These are phyloP conservation scores for Tetranychus truncatus DNA, from an alignment of 2,888 invertebrate genomes.

Conservation along the genomic window DNA sequence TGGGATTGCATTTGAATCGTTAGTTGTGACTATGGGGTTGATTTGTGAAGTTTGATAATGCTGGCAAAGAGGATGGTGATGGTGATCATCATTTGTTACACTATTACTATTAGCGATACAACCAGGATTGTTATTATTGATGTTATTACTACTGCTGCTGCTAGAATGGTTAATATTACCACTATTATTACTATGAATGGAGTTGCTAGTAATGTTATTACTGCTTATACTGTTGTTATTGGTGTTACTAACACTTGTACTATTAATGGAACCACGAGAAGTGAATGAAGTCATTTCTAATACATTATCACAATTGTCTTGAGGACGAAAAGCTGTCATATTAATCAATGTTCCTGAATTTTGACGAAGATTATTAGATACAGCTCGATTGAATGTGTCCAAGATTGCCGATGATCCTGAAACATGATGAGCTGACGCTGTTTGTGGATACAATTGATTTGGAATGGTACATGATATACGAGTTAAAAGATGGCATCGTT, in stretches of 20 bases:
- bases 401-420: background rate
- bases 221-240: background rate
- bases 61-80: background rate
- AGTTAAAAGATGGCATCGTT: background rate
- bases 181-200: background rate
- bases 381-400: background rate
- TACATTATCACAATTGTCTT: conserved; percentile 1
- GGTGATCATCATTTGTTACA: background rate
- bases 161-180: background rate
- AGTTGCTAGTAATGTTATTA: background rate
- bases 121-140: background rate
- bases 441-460: background rate
- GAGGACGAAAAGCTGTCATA: conserved; percentile 23
- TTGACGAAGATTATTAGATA: background rate
- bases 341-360: conserved; percentile 23
- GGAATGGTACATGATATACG: background rate
- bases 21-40: no score
- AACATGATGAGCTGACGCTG: background rate
- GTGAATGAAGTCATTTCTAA: conserved; percentile 9
- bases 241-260: background rate
- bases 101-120: background rate
- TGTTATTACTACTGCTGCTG: background rate
- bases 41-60: no score
- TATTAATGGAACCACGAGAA: background rate
- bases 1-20: no score